Conservation (phyloP, 1,140 invertebrate genomes). For the Drosophila lacteicornis region DNA sequence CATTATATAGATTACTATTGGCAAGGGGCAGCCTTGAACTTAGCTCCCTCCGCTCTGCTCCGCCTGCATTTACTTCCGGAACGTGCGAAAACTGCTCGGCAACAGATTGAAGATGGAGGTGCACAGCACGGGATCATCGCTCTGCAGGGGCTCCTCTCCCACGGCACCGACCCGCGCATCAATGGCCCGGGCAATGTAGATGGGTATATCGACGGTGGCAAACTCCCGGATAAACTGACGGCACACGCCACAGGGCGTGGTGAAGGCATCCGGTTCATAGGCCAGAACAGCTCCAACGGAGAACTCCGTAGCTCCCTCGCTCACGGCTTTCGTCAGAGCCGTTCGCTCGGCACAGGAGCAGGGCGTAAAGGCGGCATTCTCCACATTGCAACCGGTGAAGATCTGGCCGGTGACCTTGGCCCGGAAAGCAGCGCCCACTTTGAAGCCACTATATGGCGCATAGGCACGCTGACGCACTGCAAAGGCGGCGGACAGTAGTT, state of each 20-base stretch:
- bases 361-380: slow-evolving; percentile 93
- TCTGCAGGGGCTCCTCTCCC: slow-evolving; percentile 27
- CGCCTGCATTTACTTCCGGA: slow-evolving; percentile 30
- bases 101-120: slow-evolving; percentile 88
- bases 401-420: slow-evolving; percentile 88
- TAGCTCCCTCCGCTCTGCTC: not conserved
- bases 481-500: slow-evolving; percentile 88
- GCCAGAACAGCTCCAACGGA: slow-evolving; percentile 90
- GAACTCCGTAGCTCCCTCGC: slow-evolving; percentile 92
- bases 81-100: slow-evolving; percentile 85
- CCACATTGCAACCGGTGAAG: slow-evolving; percentile 93
- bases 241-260: slow-evolving; percentile 96
- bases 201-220: slow-evolving; percentile 87
- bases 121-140: slow-evolving; percentile 85
- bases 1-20: slow-evolving; percentile 39
- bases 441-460: slow-evolving; percentile 96
- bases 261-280: slow-evolving; percentile 88
- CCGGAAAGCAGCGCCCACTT: slow-evolving; percentile 94
- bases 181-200: slow-evolving; percentile 90
- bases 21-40: slow-evolving; percentile 40
- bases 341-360: slow-evolving; percentile 96
- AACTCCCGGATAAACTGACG: slow-evolving; percentile 94
- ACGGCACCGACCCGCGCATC: slow-evolving; percentile 81
- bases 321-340: slow-evolving; percentile 94
- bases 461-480: slow-evolving; percentile 90